Evolutionary conservation across 2,888 invertebrate species (phyloP).

Genomic region (Dexiosoma caninum): DNA sequence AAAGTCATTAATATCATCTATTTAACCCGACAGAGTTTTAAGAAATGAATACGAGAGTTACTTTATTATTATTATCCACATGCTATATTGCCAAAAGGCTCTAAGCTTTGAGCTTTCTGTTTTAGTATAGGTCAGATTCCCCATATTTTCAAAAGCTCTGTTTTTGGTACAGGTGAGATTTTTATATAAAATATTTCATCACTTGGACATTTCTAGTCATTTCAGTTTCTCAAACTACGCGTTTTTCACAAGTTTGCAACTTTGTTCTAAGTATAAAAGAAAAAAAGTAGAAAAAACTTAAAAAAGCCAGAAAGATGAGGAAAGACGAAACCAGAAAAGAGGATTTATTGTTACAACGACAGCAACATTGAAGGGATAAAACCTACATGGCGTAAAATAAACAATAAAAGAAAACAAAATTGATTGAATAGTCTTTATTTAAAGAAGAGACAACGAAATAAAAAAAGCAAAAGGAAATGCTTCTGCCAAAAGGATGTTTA

Average conservation of each 20-base stretch:
- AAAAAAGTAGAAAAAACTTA: neutral
- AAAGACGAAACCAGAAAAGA: conserved; percentile 52
- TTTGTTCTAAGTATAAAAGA: neutral
- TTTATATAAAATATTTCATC: too few species aligned
- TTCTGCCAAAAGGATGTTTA: conserved; percentile 64
- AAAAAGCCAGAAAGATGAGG: conserved; percentile 41
- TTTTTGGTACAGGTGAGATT: too few species aligned
- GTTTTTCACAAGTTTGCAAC: neutral
- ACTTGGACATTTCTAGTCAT: neutral
- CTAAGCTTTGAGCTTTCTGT: too few species aligned
- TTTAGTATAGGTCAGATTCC: too few species aligned
- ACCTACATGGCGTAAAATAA: conserved; percentile 14
- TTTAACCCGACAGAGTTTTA: too few species aligned
- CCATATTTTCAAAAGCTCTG: too few species aligned
- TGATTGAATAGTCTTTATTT: conserved; percentile 44
- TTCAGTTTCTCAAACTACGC: neutral
- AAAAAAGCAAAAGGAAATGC: conserved; percentile 45
- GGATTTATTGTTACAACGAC: conserved; percentile 30
- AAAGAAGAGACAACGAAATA: conserved; percentile 49
- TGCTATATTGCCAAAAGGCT: too few species aligned
- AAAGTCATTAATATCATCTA: too few species aligned
- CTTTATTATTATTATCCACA: too few species aligned
- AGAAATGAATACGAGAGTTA: too few species aligned
- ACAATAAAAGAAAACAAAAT: conserved; percentile 35
- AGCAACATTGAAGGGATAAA: conserved; percentile 5